Evolutionary conservation across 2,113 vertebrate genomes (phyloP), one percentile per base, ranked within the genome.

Genomic region (western clawed frog (Xenopus tropicalis)): DNA sequence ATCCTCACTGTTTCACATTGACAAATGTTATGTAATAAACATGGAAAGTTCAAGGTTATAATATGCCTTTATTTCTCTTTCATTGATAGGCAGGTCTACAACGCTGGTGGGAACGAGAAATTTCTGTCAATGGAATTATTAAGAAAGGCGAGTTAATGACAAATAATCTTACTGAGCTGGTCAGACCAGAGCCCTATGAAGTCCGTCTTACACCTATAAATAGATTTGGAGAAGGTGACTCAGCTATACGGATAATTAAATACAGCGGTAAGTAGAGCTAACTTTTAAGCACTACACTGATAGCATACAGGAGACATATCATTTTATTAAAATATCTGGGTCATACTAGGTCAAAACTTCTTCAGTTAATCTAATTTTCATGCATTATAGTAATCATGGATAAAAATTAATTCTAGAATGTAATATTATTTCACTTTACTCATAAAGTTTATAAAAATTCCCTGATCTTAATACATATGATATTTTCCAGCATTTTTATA

Each of bases 21-120:
- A 3, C 46, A 48, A 48, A 48, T 48, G 46, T 12, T 48, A 14
- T 17, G 10, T 37, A 9, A 37, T 37, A 11, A 48, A 48, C 11
- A 48, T 48, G 11, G 3, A 17, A 14, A 48, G 16, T 48, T 16
- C 13, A 16, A 48, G 12, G 46, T 48, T 13, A 13, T 48, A 14
- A 48, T 14, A 14, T 3, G 11, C 46, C 6, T 21, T 20, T 69
- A 2, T 20, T 43, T 13, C 79, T 52, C 3, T 69, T 79, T 74
- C 72, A 0, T 1, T 85, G 80, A 0, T 84, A 99, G 97, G 94
- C 94, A 16, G 97, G 97, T 4, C 91, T 95, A 20, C 93, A 96
- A 82, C 95, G 97, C 44, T 99, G 97, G 97, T 98, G 96, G 96
- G 96, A 98, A 62, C 95, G 97, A 77, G 97, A 99, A 74, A 98